Base-by-base conservation (phyloP, 2,797 vertebrate genomes). In the Intellagama lesueurii region DNA sequence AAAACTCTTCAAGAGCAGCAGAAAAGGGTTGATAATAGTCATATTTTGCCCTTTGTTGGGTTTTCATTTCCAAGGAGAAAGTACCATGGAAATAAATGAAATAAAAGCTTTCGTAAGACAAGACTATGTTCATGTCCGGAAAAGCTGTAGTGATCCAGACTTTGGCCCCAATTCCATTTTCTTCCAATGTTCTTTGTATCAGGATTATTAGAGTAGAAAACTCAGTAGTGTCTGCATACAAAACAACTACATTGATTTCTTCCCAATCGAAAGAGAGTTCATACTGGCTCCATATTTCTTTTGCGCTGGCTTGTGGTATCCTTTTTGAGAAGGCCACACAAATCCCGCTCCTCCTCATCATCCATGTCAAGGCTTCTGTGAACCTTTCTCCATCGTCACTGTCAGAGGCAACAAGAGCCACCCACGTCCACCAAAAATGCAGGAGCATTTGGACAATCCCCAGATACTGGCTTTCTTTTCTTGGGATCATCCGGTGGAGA, bases 271-370 rank as follows among this genome's bases (percentile, higher is more conserved):
- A 22, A 77, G 11, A 1, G 4, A 12, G 11, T 12, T 9, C 5
- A 47, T 4, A 1, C 0, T 9, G 11, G 2, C 47, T 2, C 4
- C 7, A 4, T 16, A 16, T 0, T 5, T 49, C 1, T 4, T 3
- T 3, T 1, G 1, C 14, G 17, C 7, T 47, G 24, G 28, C 6
- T 44, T 44, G 12, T 8, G 81, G 11, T 6, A 83, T 6, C 7
- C 5, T 68, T 30, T 83, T 2, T 30, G 40, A 47, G 40, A 83
- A 19, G 16, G 28, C 66, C 44, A 69, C 16, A 19, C 81, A 83
- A 30, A 83, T 17, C 1, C 66, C 66, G 1, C 69, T 28, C 1
- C 7, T 17, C 16, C 4, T 68, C 1, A 83, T 35, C 28, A 47
- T 5, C 30, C 28, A 22, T 0, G 26, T 70, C 64, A 70, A 26